Conservation (phyloP, 1,140 invertebrate genomes). For the Panagrolaimus sp. region DNA sequence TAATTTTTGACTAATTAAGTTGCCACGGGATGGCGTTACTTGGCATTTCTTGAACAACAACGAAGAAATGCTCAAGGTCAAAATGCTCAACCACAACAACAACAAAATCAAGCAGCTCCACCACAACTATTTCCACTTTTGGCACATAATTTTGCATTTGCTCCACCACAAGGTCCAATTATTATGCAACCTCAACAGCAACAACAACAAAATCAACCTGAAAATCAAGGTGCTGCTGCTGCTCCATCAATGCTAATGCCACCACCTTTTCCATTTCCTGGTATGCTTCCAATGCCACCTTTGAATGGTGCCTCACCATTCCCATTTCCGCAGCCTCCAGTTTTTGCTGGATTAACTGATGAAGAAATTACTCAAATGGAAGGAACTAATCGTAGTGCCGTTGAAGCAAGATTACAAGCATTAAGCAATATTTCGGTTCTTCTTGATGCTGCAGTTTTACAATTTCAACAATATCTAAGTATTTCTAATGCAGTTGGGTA, state of each 20-base stretch:
- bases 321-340: slow-evolving; percentile 45
- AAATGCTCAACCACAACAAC: slow-evolving; percentile 14
- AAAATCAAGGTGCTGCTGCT: background rate
- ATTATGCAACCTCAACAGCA: slow-evolving; percentile 14
- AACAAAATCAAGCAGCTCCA: slow-evolving; percentile 28
- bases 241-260: slow-evolving; percentile 32
- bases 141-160: slow-evolving; percentile 36
- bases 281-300: slow-evolving; percentile 56
- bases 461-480: slow-evolving; percentile 76
- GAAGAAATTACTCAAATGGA: slow-evolving; percentile 83
- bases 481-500: background rate
- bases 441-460: slow-evolving; percentile 77
- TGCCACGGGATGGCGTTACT: no score
- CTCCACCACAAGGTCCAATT: slow-evolving; percentile 24
- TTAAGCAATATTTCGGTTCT: slow-evolving; percentile 78
- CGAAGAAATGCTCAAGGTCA: slow-evolving; percentile 21
- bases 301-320: slow-evolving; percentile 63
- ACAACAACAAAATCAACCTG: slow-evolving; percentile 16
- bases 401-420: slow-evolving; percentile 81
- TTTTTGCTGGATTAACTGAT: slow-evolving; percentile 65
- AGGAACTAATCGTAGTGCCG: slow-evolving; percentile 74
- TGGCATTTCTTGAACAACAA: no score
- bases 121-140: slow-evolving; percentile 19
- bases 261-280: slow-evolving; percentile 30
- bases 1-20: no score